Percentiles rank a stretch among this genome's conserved stretches.
These are phyloP conservation scores for Trichonephila inaurata DNA, from an alignment of 1,140 invertebrate species.

Conservation along the genomic window DNA sequence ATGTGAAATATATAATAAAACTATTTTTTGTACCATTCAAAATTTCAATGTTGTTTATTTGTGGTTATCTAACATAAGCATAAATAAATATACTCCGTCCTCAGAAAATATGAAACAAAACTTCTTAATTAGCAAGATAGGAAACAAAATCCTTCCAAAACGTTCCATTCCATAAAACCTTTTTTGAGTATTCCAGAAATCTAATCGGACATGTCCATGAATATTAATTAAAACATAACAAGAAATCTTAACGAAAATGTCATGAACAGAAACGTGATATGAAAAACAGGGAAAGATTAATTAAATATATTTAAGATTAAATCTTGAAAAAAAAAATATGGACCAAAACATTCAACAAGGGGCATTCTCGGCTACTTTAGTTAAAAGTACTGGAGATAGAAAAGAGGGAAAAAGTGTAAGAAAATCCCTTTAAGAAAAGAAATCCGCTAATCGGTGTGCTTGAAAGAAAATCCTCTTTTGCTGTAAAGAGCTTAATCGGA, in stretches of 20 bases:
- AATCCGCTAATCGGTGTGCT: constrained; percentile 41
- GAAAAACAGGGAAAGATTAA: constrained; percentile 8
- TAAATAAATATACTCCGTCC: too few relatives aligned
- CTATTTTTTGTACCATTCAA: too few relatives aligned
- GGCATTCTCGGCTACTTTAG: not conserved
- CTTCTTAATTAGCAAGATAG: too few relatives aligned
- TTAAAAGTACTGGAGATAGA: not conserved
- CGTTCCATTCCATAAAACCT: not conserved
- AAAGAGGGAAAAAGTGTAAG: not conserved
- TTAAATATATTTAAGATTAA: not conserved
- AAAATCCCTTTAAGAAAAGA: constrained; percentile 30
- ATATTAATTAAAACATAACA: not conserved
- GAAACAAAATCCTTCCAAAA: too few relatives aligned
- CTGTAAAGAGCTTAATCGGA: constrained; percentile 61
- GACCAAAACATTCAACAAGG: not conserved
- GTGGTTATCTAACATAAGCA: too few relatives aligned
- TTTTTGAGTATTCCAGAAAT: not conserved
- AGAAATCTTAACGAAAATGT: not conserved
- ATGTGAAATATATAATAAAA: too few relatives aligned
- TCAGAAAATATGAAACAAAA: too few relatives aligned
- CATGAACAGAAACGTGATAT: not conserved
- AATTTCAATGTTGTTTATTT: too few relatives aligned
- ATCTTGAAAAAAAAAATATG: constrained; percentile 8
- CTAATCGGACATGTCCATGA: not conserved
- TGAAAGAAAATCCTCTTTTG: constrained; percentile 61